Conservation (phyloP, 1,140 invertebrate genomes). For the Lethocerus indicus region DNA sequence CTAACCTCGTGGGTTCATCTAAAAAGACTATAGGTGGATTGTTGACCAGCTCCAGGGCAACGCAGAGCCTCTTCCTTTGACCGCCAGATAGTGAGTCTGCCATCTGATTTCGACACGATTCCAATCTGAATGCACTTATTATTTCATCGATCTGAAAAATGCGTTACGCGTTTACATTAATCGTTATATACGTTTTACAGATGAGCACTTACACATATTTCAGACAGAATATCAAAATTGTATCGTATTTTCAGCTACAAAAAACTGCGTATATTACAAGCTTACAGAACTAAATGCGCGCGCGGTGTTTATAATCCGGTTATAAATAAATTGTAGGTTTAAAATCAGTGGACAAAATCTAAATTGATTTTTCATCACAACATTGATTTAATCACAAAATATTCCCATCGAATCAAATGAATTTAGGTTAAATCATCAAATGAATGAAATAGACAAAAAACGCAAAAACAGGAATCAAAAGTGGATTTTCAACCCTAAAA, state of each 20-base stretch:
- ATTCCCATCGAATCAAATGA: no score
- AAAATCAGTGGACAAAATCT: no score
- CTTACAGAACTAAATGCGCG: no score
- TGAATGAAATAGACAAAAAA: no score
- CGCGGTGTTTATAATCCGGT: no score
- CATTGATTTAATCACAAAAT: no score
- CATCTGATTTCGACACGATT: conserved; percentile 60
- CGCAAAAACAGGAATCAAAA: no score
- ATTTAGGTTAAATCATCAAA: no score
- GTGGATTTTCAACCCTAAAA: no score
- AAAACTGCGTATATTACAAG: background rate
- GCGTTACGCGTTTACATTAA: background rate
- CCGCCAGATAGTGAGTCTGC: conserved; percentile 77
- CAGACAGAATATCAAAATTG: background rate
- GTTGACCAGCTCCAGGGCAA: conserved; percentile 68
- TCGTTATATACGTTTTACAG: background rate
- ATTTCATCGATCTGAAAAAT: conserved; percentile 50
- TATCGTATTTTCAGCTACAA: background rate
- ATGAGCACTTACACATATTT: background rate
- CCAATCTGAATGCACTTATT: conserved; percentile 51
- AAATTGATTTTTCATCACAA: no score
- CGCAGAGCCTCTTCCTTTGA: conserved; percentile 82
- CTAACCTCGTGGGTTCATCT: conserved; percentile 80
- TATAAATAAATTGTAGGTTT: no score
- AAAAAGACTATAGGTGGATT: conserved; percentile 96